phyloP scores from a whole-genome alignment of 1,140 invertebrate species.

The Rhagoletis zephyria region DNA sequence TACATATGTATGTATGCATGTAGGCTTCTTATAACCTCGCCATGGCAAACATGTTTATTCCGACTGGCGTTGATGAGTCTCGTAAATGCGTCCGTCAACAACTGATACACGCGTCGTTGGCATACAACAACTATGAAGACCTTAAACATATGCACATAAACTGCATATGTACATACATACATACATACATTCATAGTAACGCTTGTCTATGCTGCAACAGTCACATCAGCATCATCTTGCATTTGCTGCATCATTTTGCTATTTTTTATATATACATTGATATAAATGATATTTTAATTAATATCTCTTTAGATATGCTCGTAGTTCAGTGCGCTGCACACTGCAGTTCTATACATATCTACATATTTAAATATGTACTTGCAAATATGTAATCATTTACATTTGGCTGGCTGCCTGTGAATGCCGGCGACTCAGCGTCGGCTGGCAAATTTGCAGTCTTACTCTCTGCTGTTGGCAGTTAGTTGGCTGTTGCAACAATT shows the following conservation, averaged over 20 bases:
- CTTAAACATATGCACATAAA: too few species aligned
- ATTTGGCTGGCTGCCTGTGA: neutral
- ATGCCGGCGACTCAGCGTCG: neutral
- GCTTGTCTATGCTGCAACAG: neutral
- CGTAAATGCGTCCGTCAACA: constrained; percentile 45
- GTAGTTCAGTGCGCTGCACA: neutral
- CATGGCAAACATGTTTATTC: constrained; percentile 43
- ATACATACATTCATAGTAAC: too few species aligned
- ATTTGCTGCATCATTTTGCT: constrained; percentile 54
- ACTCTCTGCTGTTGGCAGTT: neutral
- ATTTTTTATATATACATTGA: constrained; percentile 56
- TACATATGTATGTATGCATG: too few species aligned
- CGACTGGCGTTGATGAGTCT: constrained; percentile 52
- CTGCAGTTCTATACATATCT: neutral
- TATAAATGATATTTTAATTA: constrained; percentile 59
- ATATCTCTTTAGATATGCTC: constrained; percentile 56
- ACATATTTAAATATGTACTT: too few species aligned
- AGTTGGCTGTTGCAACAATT: constrained; percentile 24
- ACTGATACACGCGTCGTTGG: constrained; percentile 17
- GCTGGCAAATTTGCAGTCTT: neutral
- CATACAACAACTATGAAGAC: neutral
- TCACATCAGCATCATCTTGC: constrained; percentile 27
- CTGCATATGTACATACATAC: neutral
- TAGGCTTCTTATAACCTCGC: neutral
- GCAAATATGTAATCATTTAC: too few species aligned